Evolutionary conservation across 2,113 vertebrate species (phyloP).

Genomic region (Thermophis baileyi): DNA sequence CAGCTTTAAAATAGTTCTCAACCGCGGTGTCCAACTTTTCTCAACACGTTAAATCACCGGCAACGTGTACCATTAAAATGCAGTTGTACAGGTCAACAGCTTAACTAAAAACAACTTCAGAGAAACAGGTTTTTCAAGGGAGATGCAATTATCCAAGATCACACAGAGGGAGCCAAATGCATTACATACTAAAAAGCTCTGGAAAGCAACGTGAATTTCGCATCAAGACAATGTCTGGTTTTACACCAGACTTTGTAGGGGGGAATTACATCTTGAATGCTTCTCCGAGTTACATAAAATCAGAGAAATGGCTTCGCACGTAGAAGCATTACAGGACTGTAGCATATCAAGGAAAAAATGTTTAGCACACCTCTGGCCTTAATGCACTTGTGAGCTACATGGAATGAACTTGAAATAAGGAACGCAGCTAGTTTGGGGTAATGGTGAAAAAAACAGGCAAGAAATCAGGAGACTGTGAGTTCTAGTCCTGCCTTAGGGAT

Average conservation of each 20-base stretch:
- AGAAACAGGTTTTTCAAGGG: neutral
- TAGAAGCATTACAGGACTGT: neutral
- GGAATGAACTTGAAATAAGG: neutral
- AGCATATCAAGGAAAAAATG: neutral
- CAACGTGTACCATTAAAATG: neutral
- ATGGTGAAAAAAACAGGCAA: no score
- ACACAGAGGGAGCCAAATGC: neutral
- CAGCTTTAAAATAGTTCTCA: neutral
- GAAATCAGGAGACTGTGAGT: no score
- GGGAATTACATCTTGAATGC: neutral
- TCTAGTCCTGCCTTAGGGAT: no score
- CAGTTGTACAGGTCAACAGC: neutral
- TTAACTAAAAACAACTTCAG: neutral
- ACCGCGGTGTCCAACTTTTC: accelerated
- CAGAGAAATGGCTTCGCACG: neutral
- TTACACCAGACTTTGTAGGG: neutral
- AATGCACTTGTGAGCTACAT: neutral
- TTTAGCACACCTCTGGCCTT: neutral
- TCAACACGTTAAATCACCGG: neutral
- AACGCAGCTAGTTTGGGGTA: no score
- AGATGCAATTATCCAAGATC: neutral
- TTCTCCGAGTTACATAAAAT: neutral
- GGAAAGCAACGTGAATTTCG: neutral
- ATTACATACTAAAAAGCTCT: neutral
- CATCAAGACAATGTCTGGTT: neutral